Evolutionary conservation across 2,113 vertebrate genomes (phyloP), one percentile per base, ranked within the genome.

Genomic region (Miniopterus natalensis): DNA sequence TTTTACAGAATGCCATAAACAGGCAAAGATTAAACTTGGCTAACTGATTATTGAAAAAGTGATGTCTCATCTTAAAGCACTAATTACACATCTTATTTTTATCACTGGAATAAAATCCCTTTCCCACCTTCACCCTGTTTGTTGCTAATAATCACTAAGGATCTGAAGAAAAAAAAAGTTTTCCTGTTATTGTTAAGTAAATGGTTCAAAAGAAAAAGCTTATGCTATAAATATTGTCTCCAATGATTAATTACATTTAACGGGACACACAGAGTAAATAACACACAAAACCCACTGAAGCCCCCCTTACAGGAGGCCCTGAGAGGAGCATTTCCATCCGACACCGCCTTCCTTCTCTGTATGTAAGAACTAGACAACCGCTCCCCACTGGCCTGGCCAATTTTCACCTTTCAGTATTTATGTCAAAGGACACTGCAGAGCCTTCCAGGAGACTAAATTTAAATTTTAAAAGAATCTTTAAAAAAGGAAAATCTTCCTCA

Each of bases 361-460:
- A 36, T 68, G 0, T 15, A 63, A 59, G n/a, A 88, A 25, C 53
- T 74, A 97, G 85, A n/a, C 8, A 83, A 23, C 8, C 20, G 61
- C 0, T 81, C 68, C 12, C 63, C 63, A 73, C 4, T 2, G 47
- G 31, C 29, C 68, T 78, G 49, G 20, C 79, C 3, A 84, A 68
- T 73, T 96, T 96, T 96, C 94, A 55, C 74, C 55, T 97, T 91
- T 90, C 55, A 93, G 6, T 94, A 92, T 53, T 92, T 95, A 95
- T 55, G 66, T 90, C 74, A 61, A 96, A 70, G n/a, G 71, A 74
- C 91, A 80, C 27, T 61, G 36, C 47, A 27, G 90, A 97, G 84
- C 0, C 45, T 57, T 85, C 61, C 92, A 63, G 40, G 0, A 0
- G 42, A 92, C 65, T 29, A 90, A n/a, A 49, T 36, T 47, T 87